Evolutionary conservation across 2,888 invertebrate species (phyloP).

Genomic region (Acronicta leporina): DNA sequence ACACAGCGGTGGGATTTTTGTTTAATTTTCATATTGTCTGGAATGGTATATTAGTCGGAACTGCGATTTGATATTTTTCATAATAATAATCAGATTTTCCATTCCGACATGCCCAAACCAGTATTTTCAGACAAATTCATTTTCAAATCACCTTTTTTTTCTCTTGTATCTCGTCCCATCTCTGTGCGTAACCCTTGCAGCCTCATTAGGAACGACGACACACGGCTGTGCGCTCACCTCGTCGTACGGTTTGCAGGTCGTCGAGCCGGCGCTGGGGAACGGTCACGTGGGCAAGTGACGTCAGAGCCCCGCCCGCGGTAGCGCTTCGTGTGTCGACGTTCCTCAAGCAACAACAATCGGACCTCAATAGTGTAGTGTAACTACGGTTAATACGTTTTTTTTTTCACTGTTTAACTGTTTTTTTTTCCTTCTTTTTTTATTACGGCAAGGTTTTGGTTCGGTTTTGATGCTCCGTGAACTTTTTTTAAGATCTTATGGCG

Average conservation of each 20-base stretch:
- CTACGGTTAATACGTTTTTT: constrained; percentile 63
- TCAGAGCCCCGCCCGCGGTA: constrained; percentile 64
- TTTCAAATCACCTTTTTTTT: constrained; percentile 2
- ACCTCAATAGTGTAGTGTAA: constrained; percentile 87
- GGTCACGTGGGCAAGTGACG: constrained; percentile 83
- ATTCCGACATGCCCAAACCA: constrained; percentile 6
- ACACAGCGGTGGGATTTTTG: constrained; percentile 69
- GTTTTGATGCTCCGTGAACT: constrained; percentile 4
- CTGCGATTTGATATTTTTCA: constrained; percentile 5
- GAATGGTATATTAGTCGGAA: constrained; percentile 9
- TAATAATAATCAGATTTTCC: neutral
- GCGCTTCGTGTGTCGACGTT: constrained; percentile 87
- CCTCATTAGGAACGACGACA: constrained; percentile 88
- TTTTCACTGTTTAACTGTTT: constrained; percentile 53
- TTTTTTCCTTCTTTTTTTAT: constrained; percentile 27
- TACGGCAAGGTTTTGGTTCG: constrained; percentile 33
- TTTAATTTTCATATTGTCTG: constrained; percentile 25
- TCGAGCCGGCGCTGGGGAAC: constrained; percentile 79
- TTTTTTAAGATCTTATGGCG: constrained; percentile 13
- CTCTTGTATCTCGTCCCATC: constrained; percentile 49
- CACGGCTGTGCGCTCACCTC: constrained; percentile 83
- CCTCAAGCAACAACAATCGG: constrained; percentile 83
- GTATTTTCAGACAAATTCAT: constrained; percentile 14
- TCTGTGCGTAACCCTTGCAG: constrained; percentile 67
- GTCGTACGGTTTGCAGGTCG: constrained; percentile 84